Base-by-base conservation (phyloP, 2,888 invertebrate species). In the Syrista parreyssii region DNA sequence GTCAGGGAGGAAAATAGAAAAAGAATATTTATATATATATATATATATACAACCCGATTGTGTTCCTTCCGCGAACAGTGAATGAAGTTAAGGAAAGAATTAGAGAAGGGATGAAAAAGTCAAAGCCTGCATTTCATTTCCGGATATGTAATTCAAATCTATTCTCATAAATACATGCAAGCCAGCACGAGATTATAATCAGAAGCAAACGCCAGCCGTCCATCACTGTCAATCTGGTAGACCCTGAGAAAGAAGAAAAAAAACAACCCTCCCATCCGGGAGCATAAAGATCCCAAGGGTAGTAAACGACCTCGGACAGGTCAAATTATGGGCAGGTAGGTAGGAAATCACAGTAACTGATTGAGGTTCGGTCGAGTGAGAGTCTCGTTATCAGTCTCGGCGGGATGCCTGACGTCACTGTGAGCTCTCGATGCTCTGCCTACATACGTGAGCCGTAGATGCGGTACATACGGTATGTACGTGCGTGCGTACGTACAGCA, bases 141-240 rank as follows among this genome's bases (percentile, higher is more conserved):
- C 71, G 36, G 72, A 72, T 72, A 76, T 72, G 32, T 55, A 55
- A 55, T 55, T 55, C 55, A 55, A 55, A 55, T 55, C 55, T 23
- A 9, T 55, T 55, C 55, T 55, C 55, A 23, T 55, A 55, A 55
- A 15, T 55, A 55, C 3, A 23, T 23, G 55, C 55, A 23, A 55
- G 55, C 23, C 23, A 81, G 82, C 83, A 79, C 77, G 87, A 87
- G 88, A 88, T 88, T 83, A 82, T 87, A 88, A 88, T 88, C 87
- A 83, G 81, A 85, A 82, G 77, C 83, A 81, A 84, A 84, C 83
- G 84, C 80, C 79, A 80, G 82, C 82, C 84, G 83, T 84, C 79
- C 84, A 84, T 83, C 86, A 80, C 86, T 85, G 82, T 80, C 81
- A 6, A 23, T 55, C 55, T 0, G 23, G 23, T 55, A 1, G 23